These are phyloP conservation scores for Fissipunctia ypsillon DNA, from an alignment of 2,888 invertebrate species.

Conservation along the genomic window DNA sequence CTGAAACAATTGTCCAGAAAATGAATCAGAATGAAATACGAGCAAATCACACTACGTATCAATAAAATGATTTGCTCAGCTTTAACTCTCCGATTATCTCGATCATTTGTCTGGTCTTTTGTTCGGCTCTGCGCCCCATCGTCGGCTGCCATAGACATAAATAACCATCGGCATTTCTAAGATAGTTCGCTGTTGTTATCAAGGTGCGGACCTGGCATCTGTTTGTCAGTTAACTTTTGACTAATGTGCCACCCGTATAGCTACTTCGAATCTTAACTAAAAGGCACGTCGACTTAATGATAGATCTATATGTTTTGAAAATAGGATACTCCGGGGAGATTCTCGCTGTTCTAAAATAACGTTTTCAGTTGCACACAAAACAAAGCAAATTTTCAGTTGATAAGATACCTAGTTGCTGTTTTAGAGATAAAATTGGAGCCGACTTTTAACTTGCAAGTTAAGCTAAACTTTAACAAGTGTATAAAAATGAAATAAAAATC, in stretches of 20 bases:
- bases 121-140: constrained; percentile 79
- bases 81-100: constrained; percentile 83
- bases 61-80: constrained; percentile 70
- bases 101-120: constrained; percentile 88
- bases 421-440: neutral
- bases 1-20: neutral
- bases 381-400: neutral
- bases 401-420: neutral
- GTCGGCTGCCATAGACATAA: constrained; percentile 83
- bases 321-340: constrained; percentile 55
- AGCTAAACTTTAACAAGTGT: neutral
- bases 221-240: constrained; percentile 84
- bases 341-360: neutral
- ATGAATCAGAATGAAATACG: constrained; percentile 33
- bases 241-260: constrained; percentile 86
- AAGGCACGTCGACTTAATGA: constrained; percentile 71
- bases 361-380: neutral
- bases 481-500: constrained; percentile 25
- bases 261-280: constrained; percentile 73
- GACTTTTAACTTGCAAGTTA: neutral
- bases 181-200: constrained; percentile 87
- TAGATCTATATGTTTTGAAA: constrained; percentile 70
- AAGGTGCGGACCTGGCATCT: constrained; percentile 82
- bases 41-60: constrained; percentile 53
- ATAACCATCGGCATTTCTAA: constrained; percentile 87